Evolutionary conservation across 2,888 invertebrate genomes (phyloP), one percentile per base, ranked within the genome.

Genomic region (Rhingia rostrata): DNA sequence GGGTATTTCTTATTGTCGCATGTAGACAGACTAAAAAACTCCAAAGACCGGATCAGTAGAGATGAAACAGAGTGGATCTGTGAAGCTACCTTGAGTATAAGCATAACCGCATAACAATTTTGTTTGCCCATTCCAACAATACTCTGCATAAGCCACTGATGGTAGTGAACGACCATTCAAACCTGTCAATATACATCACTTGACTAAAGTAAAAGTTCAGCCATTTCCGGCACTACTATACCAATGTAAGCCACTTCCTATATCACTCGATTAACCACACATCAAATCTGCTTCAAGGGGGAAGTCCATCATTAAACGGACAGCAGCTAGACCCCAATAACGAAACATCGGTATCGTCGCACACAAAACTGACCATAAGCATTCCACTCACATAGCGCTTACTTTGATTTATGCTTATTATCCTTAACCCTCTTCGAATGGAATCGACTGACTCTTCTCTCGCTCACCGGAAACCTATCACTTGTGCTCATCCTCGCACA

Each of bases 341-440:
- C 4, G 56, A 56, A 4, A 32, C 22, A 22, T 22, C 22, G 6
- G 32, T 14, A 9, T 53, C 12, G 9, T 53, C 12, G 9, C 45
- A 12, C 45, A 73, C 37, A 32, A 66, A 66, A 74, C 49, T 58
- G 56, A 56, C 74, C 74, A 74, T 74, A 74, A 74, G 49, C 56
- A 74, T 74, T 74, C 66, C 49, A 37, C 56, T 74, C 74, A 74
- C 74, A 74, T 39, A 66, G 30, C 47, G 35, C n/a, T 63, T 45
- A 35, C 63, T 56, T 74, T 74, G 64, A 74, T 74, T 66, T 74
- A 66, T 74, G 64, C 49, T 66, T 66, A 66, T 74, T 66, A 58
- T 56, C 74, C 74, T 63, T 74, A 54, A 63, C 54, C 63, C 39
- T 54, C 63, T 64, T 58, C 41, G 66, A 58, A 58, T 49, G 41